Conservation (phyloP, 2,888 invertebrate species). For the Idaea dimidiata region DNA sequence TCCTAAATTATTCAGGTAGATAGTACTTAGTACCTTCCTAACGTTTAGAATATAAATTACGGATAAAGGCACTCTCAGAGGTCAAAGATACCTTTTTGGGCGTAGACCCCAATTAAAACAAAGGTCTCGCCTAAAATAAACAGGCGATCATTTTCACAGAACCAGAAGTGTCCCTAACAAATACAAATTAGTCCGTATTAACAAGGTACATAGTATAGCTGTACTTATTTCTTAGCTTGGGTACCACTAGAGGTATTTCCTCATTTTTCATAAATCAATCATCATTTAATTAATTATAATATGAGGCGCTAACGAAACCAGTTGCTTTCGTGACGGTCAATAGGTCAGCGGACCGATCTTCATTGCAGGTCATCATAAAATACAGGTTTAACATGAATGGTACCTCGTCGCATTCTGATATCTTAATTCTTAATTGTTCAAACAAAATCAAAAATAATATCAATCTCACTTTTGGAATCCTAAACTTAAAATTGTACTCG, state of each 20-base stretch:
- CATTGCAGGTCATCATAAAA: constrained; percentile 20
- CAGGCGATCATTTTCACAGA: not conserved
- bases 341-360: constrained; percentile 61
- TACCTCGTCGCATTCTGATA: not conserved
- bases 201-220: not conserved
- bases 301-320: constrained; percentile 50
- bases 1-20: not conserved
- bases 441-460: too few relatives aligned
- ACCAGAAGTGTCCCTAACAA: not conserved
- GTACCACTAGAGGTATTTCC: too few relatives aligned
- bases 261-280: not conserved
- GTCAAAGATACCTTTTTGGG: not conserved
- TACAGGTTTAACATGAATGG: constrained; percentile 16
- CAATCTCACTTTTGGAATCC: too few relatives aligned
- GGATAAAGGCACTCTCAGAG: not conserved
- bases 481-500: too few relatives aligned
- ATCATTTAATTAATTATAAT: not conserved
- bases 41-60: not conserved
- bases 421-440: not conserved
- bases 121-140: not conserved
- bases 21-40: not conserved
- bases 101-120: not conserved
- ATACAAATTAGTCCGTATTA: not conserved
- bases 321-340: constrained; percentile 64
- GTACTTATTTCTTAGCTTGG: not conserved